Percentiles rank a stretch among this genome's conserved stretches.
phyloP scores from a whole-genome alignment of 2,888 invertebrate species.

The Polyploca ridens region DNA sequence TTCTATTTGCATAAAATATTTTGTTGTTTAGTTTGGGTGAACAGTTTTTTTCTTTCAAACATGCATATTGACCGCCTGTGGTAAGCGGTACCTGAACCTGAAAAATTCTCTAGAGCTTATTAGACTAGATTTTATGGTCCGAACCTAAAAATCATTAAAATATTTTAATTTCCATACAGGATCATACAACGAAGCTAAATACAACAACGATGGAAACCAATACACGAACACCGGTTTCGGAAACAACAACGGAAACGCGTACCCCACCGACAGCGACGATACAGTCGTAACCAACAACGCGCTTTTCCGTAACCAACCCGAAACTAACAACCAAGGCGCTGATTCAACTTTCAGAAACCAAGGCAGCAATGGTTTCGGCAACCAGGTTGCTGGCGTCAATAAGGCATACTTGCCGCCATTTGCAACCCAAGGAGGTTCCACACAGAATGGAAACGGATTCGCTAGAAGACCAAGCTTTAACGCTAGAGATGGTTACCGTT shows the following conservation, averaged over 20 bases:
- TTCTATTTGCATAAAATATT: too few relatives aligned
- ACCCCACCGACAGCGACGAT: constrained; percentile 40
- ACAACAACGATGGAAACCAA: constrained; percentile 39
- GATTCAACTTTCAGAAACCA: constrained; percentile 15
- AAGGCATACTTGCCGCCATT: constrained; percentile 62
- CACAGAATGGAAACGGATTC: constrained; percentile 23
- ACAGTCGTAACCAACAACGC: constrained; percentile 61
- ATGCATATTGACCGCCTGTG: too few relatives aligned
- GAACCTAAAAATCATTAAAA: background rate
- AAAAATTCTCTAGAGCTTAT: too few relatives aligned
- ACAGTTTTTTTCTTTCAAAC: too few relatives aligned
- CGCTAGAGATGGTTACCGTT: constrained; percentile 56
- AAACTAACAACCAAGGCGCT: background rate
- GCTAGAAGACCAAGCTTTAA: constrained; percentile 48
- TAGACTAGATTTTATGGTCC: too few relatives aligned
- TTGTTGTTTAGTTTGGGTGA: too few relatives aligned
- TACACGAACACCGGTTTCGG: constrained; percentile 34
- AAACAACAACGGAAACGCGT: constrained; percentile 29
- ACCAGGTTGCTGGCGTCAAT: constrained; percentile 30
- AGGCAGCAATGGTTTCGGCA: constrained; percentile 15
- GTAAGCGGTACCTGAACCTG: too few relatives aligned
- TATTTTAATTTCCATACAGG: constrained; percentile 46
- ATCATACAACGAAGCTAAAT: constrained; percentile 69
- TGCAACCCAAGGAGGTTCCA: constrained; percentile 26
- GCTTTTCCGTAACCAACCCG: constrained; percentile 22